Conservation (phyloP, 2,113 vertebrate genomes). For the Cyprinodon tularosa region DNA sequence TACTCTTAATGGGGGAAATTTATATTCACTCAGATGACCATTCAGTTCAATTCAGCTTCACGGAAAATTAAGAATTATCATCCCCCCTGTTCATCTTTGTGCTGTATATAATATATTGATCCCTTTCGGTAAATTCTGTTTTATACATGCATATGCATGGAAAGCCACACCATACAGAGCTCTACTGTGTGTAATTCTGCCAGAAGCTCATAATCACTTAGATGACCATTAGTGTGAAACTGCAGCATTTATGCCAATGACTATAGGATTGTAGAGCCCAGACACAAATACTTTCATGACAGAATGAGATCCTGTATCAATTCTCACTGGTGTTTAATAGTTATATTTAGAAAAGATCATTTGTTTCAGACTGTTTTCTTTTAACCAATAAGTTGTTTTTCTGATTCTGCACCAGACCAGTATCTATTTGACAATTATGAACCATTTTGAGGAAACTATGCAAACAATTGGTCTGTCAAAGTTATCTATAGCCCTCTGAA, state of each 20-base stretch:
- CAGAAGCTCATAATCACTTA: not conserved
- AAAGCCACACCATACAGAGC: not conserved
- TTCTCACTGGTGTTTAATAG: slow-evolving; percentile 12
- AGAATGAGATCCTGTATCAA: slow-evolving; percentile 42
- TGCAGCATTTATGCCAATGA: not conserved
- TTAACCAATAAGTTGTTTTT: too few species aligned
- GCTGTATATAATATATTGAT: slow-evolving; percentile 36
- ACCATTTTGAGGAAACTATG: too few species aligned
- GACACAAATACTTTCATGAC: slow-evolving; percentile 8
- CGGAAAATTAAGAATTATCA: slow-evolving; percentile 61
- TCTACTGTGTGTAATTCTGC: not conserved
- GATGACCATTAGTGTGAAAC: not conserved
- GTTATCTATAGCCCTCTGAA: not conserved
- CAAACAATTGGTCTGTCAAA: not conserved
- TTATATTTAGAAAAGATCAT: too few species aligned
- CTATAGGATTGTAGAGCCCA: slow-evolving; percentile 12
- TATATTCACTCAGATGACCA: slow-evolving; percentile 59
- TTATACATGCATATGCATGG: not conserved
- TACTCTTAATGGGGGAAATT: slow-evolving; percentile 61
- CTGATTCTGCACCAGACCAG: too few species aligned
- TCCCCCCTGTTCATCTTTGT: slow-evolving; percentile 38
- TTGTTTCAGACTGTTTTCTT: too few species aligned
- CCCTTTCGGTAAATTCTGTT: too few species aligned
- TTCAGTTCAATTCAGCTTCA: slow-evolving; percentile 72
- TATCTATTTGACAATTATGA: too few species aligned